Base-by-base conservation (phyloP, 2,888 invertebrate genomes). In the Euplexia lucipara region DNA sequence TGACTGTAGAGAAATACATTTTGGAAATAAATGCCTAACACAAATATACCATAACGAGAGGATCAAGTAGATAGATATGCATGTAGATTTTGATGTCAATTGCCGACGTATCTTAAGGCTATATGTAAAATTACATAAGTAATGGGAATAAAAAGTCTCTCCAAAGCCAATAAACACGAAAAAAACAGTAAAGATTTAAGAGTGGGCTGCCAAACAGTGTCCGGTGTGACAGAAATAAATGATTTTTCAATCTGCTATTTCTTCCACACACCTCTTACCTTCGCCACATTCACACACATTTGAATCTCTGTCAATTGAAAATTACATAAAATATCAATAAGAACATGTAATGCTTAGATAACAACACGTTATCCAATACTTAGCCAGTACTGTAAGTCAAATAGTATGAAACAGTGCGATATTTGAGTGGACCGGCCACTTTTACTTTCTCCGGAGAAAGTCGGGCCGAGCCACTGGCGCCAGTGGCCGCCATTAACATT, bases 401-500 rank as follows among this genome's bases (percentile, higher is more conserved):
- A 49, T 47, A 51, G 66, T 69, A 76, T 61, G 53, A 72, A 72
- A 63, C 71, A 70, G 74, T 69, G 69, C 60, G 54, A 78, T 78
- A 79, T 78, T 75, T 39, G 61, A 80, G 68, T 70, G 62, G 81
- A 39, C 71, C 52, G 70, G 53, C 62, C 67, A 79, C 81, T 81
- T 77, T 81, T 81, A 81, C 81, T 81, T 81, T 81, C 70, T 64
- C 69, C 12, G 48, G 79, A 70, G 81, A 81, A 79, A 81, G 81
- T 74, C 49, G 48, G 48, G 54, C 47, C 57, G 66, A 57, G 62
- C 32, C 60, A 60, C 58, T 49, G 60, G 70, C 72, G 71, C 68
- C 70, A 56, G 59, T 12, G 41, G 26, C 48, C 42, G 37, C 45
- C 20, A 49, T 57, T 56, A 44, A 42, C 37, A 20, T 57, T 61